Evolutionary conservation across 2,888 invertebrate genomes (phyloP), one percentile per base, ranked within the genome.

Genomic region (Corythucha ciliata): DNA sequence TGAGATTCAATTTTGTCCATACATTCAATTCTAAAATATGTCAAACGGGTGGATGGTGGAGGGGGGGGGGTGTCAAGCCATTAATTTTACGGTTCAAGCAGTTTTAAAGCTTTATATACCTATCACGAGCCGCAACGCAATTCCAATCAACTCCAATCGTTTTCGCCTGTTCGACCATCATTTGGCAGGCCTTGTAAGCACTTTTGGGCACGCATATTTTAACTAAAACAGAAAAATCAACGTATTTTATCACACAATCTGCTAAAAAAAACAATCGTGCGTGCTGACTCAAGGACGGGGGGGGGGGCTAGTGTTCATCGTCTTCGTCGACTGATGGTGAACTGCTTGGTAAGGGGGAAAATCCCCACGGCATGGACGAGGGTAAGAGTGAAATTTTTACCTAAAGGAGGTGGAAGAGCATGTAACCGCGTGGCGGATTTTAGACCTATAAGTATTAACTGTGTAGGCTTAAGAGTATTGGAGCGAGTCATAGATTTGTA

Each of bases 201-300:
- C 74, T 73, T 58, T 77, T 74, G 0, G 85, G 83, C 29, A 84
- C 81, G 66, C 85, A 85, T 75, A 85, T 76, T 66, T 79, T 82
- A 64, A 79, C 84, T 85, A 63, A 18, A 65, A 63, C 14, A 5
- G 14, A 14, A 45, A n/a, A n/a, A n/a, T n/a, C n/a, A n/a, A n/a
- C n/a, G n/a, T n/a, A n/a, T n/a, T 29, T 29, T 29, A 29, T 29
- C n/a, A 29, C 29, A n/a, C 29, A 29, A 29, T n/a, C n/a, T n/a
- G n/a, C n/a, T n/a, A n/a, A n/a, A n/a, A n/a, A n/a, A n/a, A n/a
- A n/a, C n/a, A n/a, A n/a, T n/a, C n/a, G n/a, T n/a, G n/a, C n/a
- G n/a, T n/a, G n/a, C n/a, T n/a, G n/a, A n/a, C n/a, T n/a, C n/a
- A n/a, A n/a, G n/a, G n/a, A n/a, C n/a, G n/a, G n/a, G n/a, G n/a